Percentiles rank a stretch among this genome's conserved stretches.
phyloP scores from a whole-genome alignment of 2,888 invertebrate species.

The Drosophila seclusa region DNA sequence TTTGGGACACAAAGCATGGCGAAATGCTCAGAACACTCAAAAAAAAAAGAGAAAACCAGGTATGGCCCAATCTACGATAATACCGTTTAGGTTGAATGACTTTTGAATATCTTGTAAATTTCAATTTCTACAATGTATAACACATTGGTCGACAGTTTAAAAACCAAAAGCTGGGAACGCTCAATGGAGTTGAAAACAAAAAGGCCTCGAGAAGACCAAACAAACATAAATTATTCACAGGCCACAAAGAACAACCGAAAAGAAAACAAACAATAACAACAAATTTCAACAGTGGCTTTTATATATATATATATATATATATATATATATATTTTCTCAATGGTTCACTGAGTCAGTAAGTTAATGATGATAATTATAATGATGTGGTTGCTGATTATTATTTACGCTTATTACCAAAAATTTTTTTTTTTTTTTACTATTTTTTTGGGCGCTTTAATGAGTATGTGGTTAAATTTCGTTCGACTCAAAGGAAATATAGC shows the following conservation, averaged over 20 bases:
- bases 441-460: slow-evolving; percentile 45
- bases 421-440: slow-evolving; percentile 11
- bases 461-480: slow-evolving; percentile 22
- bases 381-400: slow-evolving; percentile 56
- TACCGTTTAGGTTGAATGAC: slow-evolving; percentile 73
- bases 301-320: not conserved
- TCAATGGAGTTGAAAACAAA: slow-evolving; percentile 22
- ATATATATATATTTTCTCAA: slow-evolving; percentile 16
- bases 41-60: slow-evolving; percentile 46
- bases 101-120: slow-evolving; percentile 53
- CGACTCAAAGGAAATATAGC: slow-evolving; percentile 5
- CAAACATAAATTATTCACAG: slow-evolving; percentile 49
- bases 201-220: slow-evolving; percentile 42
- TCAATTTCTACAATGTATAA: slow-evolving; percentile 60
- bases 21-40: slow-evolving; percentile 42
- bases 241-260: slow-evolving; percentile 19
- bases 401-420: slow-evolving; percentile 39
- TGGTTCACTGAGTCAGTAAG: slow-evolving; percentile 69
- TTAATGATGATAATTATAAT: slow-evolving; percentile 76
- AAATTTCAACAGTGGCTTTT: slow-evolving; percentile 6
- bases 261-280: slow-evolving; percentile 37
- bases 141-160: not conserved
- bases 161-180: slow-evolving; percentile 19
- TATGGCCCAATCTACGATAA: slow-evolving; percentile 34
- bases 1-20: slow-evolving; percentile 22